Percentiles rank a stretch among this genome's conserved stretches.
Conservation (phyloP, 2,888 invertebrate genomes). For the Drosophila merina region DNA sequence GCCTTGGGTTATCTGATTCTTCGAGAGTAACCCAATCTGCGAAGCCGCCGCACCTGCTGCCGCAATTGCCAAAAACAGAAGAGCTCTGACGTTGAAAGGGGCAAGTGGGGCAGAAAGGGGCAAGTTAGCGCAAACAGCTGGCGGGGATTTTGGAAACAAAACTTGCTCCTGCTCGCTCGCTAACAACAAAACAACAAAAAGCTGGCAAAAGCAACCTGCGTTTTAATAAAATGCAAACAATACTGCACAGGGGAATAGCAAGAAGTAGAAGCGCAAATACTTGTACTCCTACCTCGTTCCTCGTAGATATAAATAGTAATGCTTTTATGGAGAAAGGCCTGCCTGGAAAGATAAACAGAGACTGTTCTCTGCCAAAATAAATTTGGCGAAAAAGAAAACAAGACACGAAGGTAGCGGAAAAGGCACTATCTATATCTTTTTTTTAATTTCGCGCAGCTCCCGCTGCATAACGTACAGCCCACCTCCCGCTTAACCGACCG, state of each 20-base stretch:
- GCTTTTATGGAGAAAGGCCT: constrained; percentile 33
- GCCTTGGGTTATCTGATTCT: constrained; percentile 33
- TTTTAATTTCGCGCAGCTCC: neutral
- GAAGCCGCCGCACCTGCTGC: constrained; percentile 57
- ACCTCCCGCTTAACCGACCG: too few relatives aligned
- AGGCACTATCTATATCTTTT: constrained; percentile 20
- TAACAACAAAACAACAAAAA: constrained; percentile 29
- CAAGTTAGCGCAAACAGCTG: constrained; percentile 33
- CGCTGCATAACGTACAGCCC: too few relatives aligned
- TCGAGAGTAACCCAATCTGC: constrained; percentile 56
- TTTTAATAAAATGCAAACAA: constrained; percentile 52
- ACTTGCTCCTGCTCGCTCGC: constrained; percentile 36
- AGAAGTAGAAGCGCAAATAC: constrained; percentile 18
- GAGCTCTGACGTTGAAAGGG: neutral
- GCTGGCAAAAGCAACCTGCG: constrained; percentile 22
- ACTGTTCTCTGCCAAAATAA: constrained; percentile 18
- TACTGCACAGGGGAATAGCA: constrained; percentile 49
- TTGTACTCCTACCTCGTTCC: too few relatives aligned
- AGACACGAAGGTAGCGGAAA: constrained; percentile 19
- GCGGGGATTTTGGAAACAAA: constrained; percentile 35
- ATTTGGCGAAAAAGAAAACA: constrained; percentile 8
- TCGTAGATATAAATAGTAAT: constrained; percentile 35
- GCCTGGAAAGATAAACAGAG: constrained; percentile 10
- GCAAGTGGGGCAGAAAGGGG: too few relatives aligned
- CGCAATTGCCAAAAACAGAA: constrained; percentile 46